These are phyloP conservation scores for Andrena marginata DNA, from an alignment of 2,888 invertebrate genomes.

Conservation along the genomic window DNA sequence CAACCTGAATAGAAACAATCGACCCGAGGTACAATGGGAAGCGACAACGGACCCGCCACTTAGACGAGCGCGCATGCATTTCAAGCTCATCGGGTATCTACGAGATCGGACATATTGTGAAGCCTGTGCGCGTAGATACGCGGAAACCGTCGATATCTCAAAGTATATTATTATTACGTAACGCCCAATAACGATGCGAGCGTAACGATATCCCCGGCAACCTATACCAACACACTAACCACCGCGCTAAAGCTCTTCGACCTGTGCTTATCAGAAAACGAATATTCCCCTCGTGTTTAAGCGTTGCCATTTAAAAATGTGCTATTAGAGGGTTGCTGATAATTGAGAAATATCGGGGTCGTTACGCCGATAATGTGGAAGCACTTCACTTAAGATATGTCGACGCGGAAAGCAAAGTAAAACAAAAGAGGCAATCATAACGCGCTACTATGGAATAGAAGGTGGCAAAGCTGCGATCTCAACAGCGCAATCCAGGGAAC, in stretches of 20 bases:
- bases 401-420: too few species aligned
- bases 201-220: neutral
- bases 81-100: constrained; percentile 52
- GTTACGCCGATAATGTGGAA: too few species aligned
- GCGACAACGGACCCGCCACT: constrained; percentile 71
- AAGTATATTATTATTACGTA: constrained; percentile 47
- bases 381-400: too few species aligned
- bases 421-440: too few species aligned
- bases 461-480: too few species aligned
- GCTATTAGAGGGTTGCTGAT: too few species aligned
- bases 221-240: constrained; percentile 16
- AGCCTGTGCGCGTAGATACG: constrained; percentile 25
- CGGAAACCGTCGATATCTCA: constrained; percentile 44
- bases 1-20: constrained; percentile 71
- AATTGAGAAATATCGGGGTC: too few species aligned
- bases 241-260: neutral
- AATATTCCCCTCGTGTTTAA: constrained; percentile 6
- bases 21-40: constrained; percentile 63
- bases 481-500: too few species aligned
- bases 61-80: constrained; percentile 59
- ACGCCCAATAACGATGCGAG: constrained; percentile 37
- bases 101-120: constrained; percentile 62
- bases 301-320: neutral
- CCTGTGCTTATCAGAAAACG: constrained; percentile 4
- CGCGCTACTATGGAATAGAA: too few species aligned